Evolutionary conservation across 1,140 invertebrate species (phyloP).

Genomic region (Bombus pascuorum): DNA sequence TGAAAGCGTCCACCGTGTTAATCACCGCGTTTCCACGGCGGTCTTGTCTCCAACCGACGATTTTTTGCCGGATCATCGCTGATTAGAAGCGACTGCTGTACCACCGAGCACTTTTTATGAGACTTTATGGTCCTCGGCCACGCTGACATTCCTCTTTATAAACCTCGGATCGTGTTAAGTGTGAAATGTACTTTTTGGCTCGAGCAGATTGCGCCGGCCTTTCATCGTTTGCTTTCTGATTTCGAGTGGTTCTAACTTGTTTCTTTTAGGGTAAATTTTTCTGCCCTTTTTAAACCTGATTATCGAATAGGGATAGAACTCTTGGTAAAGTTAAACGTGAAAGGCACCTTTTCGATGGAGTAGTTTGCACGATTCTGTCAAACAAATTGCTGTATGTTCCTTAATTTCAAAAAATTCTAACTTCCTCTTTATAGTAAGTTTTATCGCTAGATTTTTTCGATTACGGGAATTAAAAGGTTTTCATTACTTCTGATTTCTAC

Average conservation of each 20-base stretch:
- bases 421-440: not conserved
- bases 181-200: constrained; percentile 14
- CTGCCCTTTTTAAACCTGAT: not conserved
- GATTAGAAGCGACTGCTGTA: constrained; percentile 27
- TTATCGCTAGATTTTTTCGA: too few relatives aligned
- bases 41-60: not conserved
- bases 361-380: not conserved
- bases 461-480: not conserved
- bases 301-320: not conserved
- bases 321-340: not conserved
- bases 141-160: constrained; percentile 10
- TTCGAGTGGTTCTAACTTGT: not conserved
- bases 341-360: not conserved
- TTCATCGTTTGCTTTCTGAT: not conserved
- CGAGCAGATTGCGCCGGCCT: not conserved
- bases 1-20: constrained; percentile 11
- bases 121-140: constrained; percentile 3
- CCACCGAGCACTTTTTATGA: constrained; percentile 2
- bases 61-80: constrained; percentile 47
- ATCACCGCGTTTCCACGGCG: constrained; percentile 3
- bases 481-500: not conserved
- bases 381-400: not conserved
- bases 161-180: not conserved
- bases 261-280: not conserved
- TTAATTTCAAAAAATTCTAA: not conserved